Percentiles rank a stretch among this genome's conserved stretches.
Evolutionary conservation across 2,888 invertebrate species (phyloP).

Genomic region (Xestia c-nigrum): DNA sequence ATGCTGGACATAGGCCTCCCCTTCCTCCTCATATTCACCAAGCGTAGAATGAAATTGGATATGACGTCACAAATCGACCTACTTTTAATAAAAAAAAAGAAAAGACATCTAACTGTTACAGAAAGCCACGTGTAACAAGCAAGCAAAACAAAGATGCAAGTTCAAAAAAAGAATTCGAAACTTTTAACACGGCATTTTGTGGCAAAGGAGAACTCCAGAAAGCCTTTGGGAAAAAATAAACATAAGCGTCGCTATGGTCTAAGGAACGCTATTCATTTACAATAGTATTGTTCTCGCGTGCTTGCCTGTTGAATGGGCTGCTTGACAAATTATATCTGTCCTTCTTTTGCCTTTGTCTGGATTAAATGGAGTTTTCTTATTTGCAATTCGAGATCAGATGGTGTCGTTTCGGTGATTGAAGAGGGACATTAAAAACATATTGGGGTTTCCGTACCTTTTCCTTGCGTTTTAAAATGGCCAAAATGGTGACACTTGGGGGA

Average conservation of each 20-base stretch:
- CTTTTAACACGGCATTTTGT: conserved; percentile 56
- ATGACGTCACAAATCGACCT: neutral
- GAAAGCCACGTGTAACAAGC: conserved; percentile 14
- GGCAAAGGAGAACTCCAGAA: conserved; percentile 43
- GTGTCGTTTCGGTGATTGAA: conserved; percentile 50
- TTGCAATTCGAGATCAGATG: conserved; percentile 57
- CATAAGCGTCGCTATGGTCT: conserved; percentile 49
- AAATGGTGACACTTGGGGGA: no score
- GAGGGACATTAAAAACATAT: conserved; percentile 48
- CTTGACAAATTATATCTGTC: conserved; percentile 72
- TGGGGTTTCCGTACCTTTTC: neutral
- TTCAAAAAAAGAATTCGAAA: conserved; percentile 50
- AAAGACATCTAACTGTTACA: neutral
- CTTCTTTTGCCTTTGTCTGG: conserved; percentile 64
- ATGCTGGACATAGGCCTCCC: no score
- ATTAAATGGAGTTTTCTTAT: conserved; percentile 68
- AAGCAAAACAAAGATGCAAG: conserved; percentile 23
- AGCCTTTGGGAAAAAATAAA: conserved; percentile 47
- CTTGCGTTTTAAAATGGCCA: neutral
- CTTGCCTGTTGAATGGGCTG: conserved; percentile 56
- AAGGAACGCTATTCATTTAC: conserved; percentile 65
- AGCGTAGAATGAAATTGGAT: neutral
- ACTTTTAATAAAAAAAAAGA: conserved; percentile 6
- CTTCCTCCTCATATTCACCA: no score
- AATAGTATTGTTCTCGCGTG: conserved; percentile 64